Base-by-base conservation (phyloP, 2,797 vertebrate species). In the Anas bahamensis region DNA sequence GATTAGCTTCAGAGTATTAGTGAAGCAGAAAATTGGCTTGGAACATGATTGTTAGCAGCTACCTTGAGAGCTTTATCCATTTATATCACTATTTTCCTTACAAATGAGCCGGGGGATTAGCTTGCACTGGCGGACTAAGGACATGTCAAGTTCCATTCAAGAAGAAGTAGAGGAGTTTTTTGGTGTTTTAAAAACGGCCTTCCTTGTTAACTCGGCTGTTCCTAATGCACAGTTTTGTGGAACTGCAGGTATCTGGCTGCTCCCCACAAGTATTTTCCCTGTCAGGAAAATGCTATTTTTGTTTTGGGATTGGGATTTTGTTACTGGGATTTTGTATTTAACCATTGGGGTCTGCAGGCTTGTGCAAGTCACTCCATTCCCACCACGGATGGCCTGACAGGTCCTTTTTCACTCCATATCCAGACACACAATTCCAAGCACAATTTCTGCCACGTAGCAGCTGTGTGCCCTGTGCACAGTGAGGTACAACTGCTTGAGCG, bases 21-120 rank as follows among this genome's bases (percentile, higher is more conserved):
- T 53, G 93, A 92, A 91, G 88, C 91, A 94, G 80, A 88, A 96
- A 90, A 94, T 91, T 94, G 91, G 42, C 68, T 91, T 89, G 71
- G 74, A 95, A 84, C 37, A 42, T 31, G 64, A 88, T 71, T 86
- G 60, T 91, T 94, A 91, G 88, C 74, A 86, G 85, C 63, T 93
- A 83, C 74, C 89, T 88, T 78, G 77, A 96, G 89, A 83, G 87
- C 63, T 88, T 89, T 89, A 95, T 86, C 78, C 74, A 50, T 76
- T 93, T 92, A 84, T 77, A 79, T 63, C 60, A 60, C 46, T 84
- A 57, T 93, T 94, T 91, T 90, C 88, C 80, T 88, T 77, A 86
- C 64, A 90, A 94, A 95, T 86, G 83, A 96, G 79, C 44, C 0
- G 0, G 90, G 88, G 96, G 93, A 91, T 84, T 79, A 86, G 23